Evolutionary conservation across 1,140 invertebrate species (phyloP).

Genomic region (Mycetomoellerius zeteki): DNA sequence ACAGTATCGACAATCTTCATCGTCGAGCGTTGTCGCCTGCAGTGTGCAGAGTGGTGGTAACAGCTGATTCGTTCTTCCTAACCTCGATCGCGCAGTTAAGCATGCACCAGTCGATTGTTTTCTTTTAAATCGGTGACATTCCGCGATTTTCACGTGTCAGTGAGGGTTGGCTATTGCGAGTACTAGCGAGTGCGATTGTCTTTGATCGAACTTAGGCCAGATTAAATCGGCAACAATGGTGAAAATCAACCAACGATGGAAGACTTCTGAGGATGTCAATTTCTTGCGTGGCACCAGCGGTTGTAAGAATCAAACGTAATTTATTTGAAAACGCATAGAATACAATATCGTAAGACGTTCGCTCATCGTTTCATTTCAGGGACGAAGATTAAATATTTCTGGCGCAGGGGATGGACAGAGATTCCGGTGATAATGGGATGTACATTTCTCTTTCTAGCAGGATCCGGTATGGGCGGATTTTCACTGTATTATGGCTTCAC

Average conservation of each 20-base stretch:
- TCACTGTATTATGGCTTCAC: not conserved
- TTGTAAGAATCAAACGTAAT: constrained; percentile 43
- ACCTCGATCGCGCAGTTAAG: not conserved
- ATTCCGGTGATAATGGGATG: constrained; percentile 49
- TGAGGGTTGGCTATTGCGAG: not conserved
- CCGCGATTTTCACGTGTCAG: not conserved
- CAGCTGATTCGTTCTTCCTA: constrained; percentile 43
- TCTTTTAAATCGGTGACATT: not conserved
- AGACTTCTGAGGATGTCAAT: rapidly evolving
- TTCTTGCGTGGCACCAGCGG: not conserved
- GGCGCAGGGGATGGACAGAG: constrained; percentile 22
- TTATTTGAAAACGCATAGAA: not conserved
- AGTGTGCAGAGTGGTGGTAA: not conserved
- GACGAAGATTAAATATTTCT: not conserved
- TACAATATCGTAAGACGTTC: not conserved
- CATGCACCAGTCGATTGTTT: not conserved
- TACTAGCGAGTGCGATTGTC: not conserved
- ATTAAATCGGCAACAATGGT: constrained; percentile 24
- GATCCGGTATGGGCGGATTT: rapidly evolving
- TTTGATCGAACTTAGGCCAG: not conserved
- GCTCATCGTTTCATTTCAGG: constrained; percentile 31
- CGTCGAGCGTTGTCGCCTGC: not conserved
- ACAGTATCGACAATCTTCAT: constrained; percentile 8
- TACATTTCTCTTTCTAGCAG: rapidly evolving
- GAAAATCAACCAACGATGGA: not conserved